Evolutionary conservation across 1,140 invertebrate species (phyloP).

Genomic region (Drosophila tsacasi): DNA sequence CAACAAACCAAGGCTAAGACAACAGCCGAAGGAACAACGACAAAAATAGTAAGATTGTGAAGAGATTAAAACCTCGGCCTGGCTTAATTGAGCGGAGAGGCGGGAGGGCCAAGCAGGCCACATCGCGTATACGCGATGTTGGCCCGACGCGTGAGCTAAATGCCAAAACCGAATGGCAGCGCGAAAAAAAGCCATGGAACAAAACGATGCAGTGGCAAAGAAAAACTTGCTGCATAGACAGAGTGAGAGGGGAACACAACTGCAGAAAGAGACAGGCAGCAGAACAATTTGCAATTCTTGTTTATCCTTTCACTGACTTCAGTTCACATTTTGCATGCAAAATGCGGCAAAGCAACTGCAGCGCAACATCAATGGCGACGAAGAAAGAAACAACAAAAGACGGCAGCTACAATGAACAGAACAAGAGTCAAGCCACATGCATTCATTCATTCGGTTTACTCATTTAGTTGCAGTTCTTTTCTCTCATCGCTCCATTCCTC

Average conservation of each 20-base stretch:
- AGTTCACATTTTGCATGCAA: constrained; percentile 72
- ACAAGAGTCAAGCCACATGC: constrained; percentile 49
- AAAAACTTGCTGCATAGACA: constrained; percentile 16
- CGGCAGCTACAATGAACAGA: constrained; percentile 19
- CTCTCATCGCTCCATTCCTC: constrained; percentile 16
- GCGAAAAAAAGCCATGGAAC: constrained; percentile 52
- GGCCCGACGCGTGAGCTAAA: constrained; percentile 63
- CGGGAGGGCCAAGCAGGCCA: constrained; percentile 1
- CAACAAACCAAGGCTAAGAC: constrained; percentile 54
- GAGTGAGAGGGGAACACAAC: neutral
- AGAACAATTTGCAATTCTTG: constrained; percentile 40
- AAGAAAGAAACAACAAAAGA: constrained; percentile 18
- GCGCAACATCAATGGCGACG: constrained; percentile 35
- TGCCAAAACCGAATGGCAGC: constrained; percentile 46
- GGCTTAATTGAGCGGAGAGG: constrained; percentile 69
- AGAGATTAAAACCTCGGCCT: constrained; percentile 69
- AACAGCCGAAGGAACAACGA: constrained; percentile 22
- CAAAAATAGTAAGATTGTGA: constrained; percentile 37
- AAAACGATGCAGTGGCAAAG: constrained; percentile 54
- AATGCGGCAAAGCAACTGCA: constrained; percentile 61
- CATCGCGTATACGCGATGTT: constrained; percentile 57
- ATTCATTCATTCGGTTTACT: constrained; percentile 62
- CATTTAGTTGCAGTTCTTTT: constrained; percentile 53
- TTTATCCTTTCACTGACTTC: constrained; percentile 43
- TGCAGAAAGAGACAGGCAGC: constrained; percentile 8